Percentiles rank a stretch among this genome's conserved stretches.
Conservation (phyloP, 53 echinoderm and acorn worm genomes). For the Pentamera pediparva region DNA sequence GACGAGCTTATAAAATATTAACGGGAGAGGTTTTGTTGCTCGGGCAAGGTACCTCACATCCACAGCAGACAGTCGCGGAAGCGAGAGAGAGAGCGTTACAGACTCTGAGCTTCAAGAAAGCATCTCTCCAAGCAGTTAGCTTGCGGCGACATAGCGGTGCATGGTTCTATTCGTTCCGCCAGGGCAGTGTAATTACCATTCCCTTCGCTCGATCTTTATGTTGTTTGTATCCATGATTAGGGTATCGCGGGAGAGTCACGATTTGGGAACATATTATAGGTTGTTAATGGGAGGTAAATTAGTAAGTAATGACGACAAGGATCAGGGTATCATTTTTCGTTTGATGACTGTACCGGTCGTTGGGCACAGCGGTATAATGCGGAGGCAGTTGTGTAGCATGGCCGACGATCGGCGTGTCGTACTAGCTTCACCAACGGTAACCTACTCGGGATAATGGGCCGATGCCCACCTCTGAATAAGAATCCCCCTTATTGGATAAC, state of each 20-base stretch:
- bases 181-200: constrained; percentile 18
- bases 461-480: no score
- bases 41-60: background rate
- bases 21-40: constrained; percentile 26
- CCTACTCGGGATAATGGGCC: no score
- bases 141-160: constrained; percentile 22
- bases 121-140: no score
- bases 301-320: constrained; percentile 16
- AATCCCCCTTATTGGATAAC: no score
- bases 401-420: no score
- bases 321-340: constrained; percentile 11
- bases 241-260: background rate
- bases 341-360: no score
- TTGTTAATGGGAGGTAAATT: constrained; percentile 8
- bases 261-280: constrained; percentile 29
- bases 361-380: no score
- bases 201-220: background rate
- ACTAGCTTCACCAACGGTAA: no score
- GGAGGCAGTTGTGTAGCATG: no score
- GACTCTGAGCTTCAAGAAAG: no score
- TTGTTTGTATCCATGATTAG: background rate
- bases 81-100: no score
- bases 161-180: constrained; percentile 20
- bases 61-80: no score
- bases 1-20: constrained; percentile 35